These are phyloP conservation scores for Anhinga rufa DNA, from an alignment of 2,113 vertebrate genomes.

Conservation along the genomic window DNA sequence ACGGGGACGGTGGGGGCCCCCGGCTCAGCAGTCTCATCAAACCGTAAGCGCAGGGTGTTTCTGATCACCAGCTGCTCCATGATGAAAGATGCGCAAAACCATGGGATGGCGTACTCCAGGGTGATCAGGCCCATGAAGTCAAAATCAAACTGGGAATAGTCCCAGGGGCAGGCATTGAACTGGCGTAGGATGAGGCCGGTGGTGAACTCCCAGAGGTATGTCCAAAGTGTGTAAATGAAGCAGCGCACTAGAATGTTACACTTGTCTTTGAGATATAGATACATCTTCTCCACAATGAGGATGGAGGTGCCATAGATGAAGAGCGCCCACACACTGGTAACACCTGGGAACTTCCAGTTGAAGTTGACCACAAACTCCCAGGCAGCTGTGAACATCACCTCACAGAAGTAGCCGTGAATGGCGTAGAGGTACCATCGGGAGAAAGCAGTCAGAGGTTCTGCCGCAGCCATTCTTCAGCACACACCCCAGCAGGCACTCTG, in stretches of 20 bases:
- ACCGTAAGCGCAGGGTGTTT: conserved; percentile 90
- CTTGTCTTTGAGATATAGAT: conserved; percentile 82
- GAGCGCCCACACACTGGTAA: conserved; percentile 97
- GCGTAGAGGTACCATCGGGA: conserved; percentile 98
- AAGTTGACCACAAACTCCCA: conserved; percentile 96
- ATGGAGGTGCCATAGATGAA: conserved; percentile 99
- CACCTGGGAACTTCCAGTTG: conserved; percentile 98
- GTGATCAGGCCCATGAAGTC: conserved; percentile 98
- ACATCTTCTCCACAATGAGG: conserved; percentile 95
- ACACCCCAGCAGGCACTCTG: conserved; percentile 43
- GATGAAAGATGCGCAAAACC: conserved; percentile 95
- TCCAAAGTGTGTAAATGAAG: conserved; percentile 95
- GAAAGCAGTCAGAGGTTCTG: conserved; percentile 88
- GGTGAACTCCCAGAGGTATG: conserved; percentile 95
- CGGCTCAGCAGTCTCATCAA: conserved; percentile 81
- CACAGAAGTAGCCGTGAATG: conserved; percentile 98
- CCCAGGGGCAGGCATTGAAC: conserved; percentile 97
- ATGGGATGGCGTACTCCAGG: conserved; percentile 94
- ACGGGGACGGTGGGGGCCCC: conserved; percentile 51
- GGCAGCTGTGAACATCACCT: conserved; percentile 98
- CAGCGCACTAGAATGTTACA: conserved; percentile 89
- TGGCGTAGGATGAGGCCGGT: conserved; percentile 92
- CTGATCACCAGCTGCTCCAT: conserved; percentile 94
- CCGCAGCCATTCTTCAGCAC: conserved; percentile 66
- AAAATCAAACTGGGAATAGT: conserved; percentile 96